Percentiles rank a stretch among this genome's conserved stretches.
phyloP scores from a whole-genome alignment of 2,113 vertebrate genomes.

The Leptosomus discolor region DNA sequence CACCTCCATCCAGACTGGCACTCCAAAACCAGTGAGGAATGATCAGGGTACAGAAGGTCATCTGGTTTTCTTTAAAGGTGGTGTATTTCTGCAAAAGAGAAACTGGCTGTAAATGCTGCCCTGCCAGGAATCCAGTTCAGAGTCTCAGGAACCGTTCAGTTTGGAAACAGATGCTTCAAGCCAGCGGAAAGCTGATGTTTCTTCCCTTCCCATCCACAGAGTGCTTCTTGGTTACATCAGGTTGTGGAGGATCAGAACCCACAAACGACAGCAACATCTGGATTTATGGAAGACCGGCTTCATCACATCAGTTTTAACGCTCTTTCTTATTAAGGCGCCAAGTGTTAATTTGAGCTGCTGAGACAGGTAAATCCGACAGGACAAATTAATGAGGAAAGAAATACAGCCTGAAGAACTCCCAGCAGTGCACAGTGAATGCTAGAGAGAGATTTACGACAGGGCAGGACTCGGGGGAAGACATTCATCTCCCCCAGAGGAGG shows the following conservation, averaged over 20 bases:
- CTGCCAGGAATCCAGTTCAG: background rate
- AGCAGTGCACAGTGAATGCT: background rate
- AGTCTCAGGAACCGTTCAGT: background rate
- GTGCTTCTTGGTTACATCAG: background rate
- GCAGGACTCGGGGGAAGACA: fast-evolving
- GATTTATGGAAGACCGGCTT: background rate
- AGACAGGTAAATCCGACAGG: background rate
- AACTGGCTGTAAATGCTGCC: background rate
- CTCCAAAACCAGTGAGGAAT: background rate
- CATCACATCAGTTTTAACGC: background rate
- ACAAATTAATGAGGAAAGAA: background rate
- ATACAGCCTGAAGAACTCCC: background rate
- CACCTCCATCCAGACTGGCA: background rate
- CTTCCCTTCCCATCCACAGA: background rate
- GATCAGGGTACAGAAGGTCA: background rate
- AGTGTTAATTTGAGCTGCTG: background rate
- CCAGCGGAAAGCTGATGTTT: background rate
- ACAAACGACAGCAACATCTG: background rate
- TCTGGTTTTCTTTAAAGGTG: background rate
- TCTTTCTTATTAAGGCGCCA: background rate
- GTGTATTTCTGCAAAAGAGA: background rate
- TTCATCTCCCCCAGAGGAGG: background rate
- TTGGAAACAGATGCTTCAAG: background rate
- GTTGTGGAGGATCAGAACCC: background rate
- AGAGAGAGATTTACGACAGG: background rate